Conservation (phyloP, 2,888 invertebrate genomes). For the Yponomeuta malinellus region DNA sequence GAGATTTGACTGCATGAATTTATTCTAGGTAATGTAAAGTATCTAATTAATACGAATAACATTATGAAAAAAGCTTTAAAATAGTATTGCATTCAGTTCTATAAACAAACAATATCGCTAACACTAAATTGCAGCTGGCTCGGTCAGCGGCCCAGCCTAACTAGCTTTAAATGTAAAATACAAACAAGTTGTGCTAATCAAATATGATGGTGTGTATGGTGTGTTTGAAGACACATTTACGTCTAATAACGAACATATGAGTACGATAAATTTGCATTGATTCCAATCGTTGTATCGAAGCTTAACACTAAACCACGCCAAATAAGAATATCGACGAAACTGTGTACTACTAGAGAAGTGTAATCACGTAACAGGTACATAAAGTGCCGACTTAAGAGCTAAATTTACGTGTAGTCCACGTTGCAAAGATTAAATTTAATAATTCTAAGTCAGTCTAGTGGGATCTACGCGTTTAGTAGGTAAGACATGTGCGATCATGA, state of each 20-base stretch:
- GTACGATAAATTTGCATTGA: slow-evolving; percentile 34
- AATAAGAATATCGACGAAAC: slow-evolving; percentile 3
- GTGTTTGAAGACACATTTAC: slow-evolving; percentile 45
- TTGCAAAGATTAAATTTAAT: slow-evolving; percentile 41
- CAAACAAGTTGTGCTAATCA: slow-evolving; percentile 58
- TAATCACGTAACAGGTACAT: slow-evolving; percentile 14
- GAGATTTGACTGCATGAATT: slow-evolving; percentile 79
- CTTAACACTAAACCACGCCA: slow-evolving; percentile 35
- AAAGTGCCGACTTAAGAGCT: slow-evolving; percentile 22
- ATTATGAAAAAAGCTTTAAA: neutral
- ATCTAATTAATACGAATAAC: slow-evolving; percentile 7
- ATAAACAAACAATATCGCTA: slow-evolving; percentile 7
- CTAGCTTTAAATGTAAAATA: slow-evolving; percentile 29
- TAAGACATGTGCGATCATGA: slow-evolving; percentile 48
- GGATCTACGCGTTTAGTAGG: slow-evolving; percentile 45
- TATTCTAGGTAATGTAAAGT: slow-evolving; percentile 21
- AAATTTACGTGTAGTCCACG: slow-evolving; percentile 42
- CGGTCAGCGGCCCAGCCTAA: slow-evolving; percentile 19
- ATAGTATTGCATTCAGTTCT: neutral
- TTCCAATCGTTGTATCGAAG: slow-evolving; percentile 62
- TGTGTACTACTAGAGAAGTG: neutral
- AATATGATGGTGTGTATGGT: slow-evolving; percentile 59
- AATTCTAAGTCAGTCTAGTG: slow-evolving; percentile 71
- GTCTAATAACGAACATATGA: neutral
- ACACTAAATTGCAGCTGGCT: slow-evolving; percentile 27